phyloP scores from a whole-genome alignment of 2,113 vertebrate species.

The Alaudala cheleensis region DNA sequence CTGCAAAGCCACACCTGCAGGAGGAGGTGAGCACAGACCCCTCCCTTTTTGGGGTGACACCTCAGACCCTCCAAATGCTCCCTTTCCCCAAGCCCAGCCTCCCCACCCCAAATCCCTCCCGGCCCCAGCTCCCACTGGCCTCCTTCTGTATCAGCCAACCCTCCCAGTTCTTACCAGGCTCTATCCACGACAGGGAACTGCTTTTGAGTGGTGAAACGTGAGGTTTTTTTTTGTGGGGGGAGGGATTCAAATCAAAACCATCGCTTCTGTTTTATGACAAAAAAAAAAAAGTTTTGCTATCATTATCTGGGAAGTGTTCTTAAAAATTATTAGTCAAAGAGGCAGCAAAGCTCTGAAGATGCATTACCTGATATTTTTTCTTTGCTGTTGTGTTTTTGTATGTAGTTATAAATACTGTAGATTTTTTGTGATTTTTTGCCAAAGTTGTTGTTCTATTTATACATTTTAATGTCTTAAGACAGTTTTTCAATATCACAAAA shows the following conservation, averaged over 20 bases:
- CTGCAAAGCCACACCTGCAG: constrained; percentile 6
- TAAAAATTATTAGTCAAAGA: constrained; percentile 78
- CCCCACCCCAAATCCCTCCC: not conserved
- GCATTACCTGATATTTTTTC: constrained; percentile 82
- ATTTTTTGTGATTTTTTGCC: constrained; percentile 89
- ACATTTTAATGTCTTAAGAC: constrained; percentile 94
- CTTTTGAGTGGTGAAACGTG: constrained; percentile 29
- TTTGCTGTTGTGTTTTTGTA: constrained; percentile 93
- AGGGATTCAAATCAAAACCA: constrained; percentile 42
- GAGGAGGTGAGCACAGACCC: not conserved
- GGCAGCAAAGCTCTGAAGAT: constrained; percentile 79
- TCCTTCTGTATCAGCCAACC: constrained; percentile 10
- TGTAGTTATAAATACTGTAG: constrained; percentile 90
- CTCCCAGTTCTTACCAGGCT: constrained; percentile 5
- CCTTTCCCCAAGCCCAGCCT: not conserved
- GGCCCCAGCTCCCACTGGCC: not conserved
- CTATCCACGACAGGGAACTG: constrained; percentile 55
- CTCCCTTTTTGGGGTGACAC: not conserved
- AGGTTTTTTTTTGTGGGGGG: not conserved
- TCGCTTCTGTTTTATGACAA: constrained; percentile 57
- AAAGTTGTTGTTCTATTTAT: constrained; percentile 95
- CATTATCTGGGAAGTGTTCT: constrained; percentile 85
- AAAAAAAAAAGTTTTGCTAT: constrained; percentile 75
- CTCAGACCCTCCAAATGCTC: not conserved
- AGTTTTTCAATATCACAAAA: constrained; percentile 87